A percentile compares a stretch with the other conserved stretches of the same genome.
Evolutionary conservation across 2,888 invertebrate species (phyloP).

Genomic region (Nysson spinosus): DNA sequence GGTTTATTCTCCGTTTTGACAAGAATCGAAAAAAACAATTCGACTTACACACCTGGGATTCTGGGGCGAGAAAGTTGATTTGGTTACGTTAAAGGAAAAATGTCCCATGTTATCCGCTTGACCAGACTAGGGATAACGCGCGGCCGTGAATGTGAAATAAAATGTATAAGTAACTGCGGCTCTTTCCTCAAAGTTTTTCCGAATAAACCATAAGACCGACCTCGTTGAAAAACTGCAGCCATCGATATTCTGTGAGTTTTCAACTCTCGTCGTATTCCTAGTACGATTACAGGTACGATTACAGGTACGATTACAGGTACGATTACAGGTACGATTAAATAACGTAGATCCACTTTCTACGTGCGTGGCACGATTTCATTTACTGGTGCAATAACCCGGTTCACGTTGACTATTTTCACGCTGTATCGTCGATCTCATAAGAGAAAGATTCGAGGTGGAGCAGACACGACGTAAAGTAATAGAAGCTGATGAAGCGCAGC

Average conservation of each 20-base stretch:
- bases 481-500: neutral
- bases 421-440: neutral
- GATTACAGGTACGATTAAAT: neutral
- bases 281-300: neutral
- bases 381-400: too few relatives aligned
- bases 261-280: neutral
- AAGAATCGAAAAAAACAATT: neutral
- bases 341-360: too few relatives aligned
- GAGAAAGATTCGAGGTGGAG: neutral
- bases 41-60: conserved; percentile 1
- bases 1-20: neutral
- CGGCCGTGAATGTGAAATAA: neutral
- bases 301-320: neutral
- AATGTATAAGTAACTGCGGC: neutral
- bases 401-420: too few relatives aligned
- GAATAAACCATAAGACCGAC: neutral
- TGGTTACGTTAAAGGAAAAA: conserved; percentile 29
- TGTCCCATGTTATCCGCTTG: conserved; percentile 23
- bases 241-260: neutral
- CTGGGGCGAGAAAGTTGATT: conserved; percentile 36
- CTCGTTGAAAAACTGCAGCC: conserved; percentile 2
- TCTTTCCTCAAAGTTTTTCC: neutral
- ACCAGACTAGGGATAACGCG: conserved; percentile 6
- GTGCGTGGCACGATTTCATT: too few relatives aligned
- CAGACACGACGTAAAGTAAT: neutral